Base-by-base conservation (phyloP, 2,797 vertebrate species). In the Champsocephalus gunnari region DNA sequence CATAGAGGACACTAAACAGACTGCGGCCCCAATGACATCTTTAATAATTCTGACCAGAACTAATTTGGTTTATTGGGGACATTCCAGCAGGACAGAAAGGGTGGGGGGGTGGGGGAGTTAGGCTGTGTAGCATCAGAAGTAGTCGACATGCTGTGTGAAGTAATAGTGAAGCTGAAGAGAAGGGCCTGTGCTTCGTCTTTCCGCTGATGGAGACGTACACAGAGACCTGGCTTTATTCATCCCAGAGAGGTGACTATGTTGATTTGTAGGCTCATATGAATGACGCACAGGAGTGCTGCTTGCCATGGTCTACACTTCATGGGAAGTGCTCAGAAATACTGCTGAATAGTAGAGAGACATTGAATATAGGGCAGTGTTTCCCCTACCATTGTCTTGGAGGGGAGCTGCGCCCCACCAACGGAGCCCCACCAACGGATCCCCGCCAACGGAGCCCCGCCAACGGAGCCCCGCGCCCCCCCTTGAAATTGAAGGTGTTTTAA, bases 51-150 rank as follows among this genome's bases (percentile, higher is more conserved):
- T 62, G 58, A 81, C 71, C 82, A 87, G 82, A 88, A 89, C 80
- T 83, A 81, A 90, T 85, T 61, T 76, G 77, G 81, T 88, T 89
- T 90, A 92, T 85, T 86, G 75, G 77, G 73, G 74, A 88, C 77
- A 89, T 87, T 93, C 90, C 86, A 87, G 72, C 13, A 58, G 59
- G 65, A 61, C 66, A 28, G 3, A 65, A 28, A 28, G 28, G 28
- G 28, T 28, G 24, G 54, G 60, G 47, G 38, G 24, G 24, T 3
- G 24, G 24, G 24, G 24, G 24, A 0, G 24, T 67, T 38, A 50
- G 49, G 61, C 78, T 88, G 85, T 17, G 70, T 3, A 82, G 66
- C 65, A 74, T 88, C 87, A 83, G 67, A 79, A 64, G 67, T 4
- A 73, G 73, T 21, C 21, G 38, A 69, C 71, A 71, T 48, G 62